phyloP scores from a whole-genome alignment of 2,113 vertebrate species.

The Hiodon tergisus region DNA sequence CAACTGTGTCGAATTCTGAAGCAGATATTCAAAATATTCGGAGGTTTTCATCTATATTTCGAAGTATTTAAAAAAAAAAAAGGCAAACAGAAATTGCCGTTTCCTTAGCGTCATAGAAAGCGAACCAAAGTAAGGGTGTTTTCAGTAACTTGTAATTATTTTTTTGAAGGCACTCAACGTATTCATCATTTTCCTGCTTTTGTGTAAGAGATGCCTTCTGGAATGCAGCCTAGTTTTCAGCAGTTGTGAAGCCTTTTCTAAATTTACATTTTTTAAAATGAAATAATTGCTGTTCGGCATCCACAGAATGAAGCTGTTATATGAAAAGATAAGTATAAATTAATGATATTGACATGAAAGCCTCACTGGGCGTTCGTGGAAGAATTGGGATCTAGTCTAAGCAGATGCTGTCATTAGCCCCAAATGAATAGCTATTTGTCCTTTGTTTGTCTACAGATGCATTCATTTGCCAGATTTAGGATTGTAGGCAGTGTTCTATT shows the following conservation, averaged over 20 bases:
- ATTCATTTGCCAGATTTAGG: slow-evolving; percentile 12
- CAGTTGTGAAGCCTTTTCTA: background rate
- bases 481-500: slow-evolving; percentile 12
- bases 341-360: slow-evolving; percentile 16
- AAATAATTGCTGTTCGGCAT: background rate
- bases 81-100: background rate
- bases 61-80: background rate
- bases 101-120: background rate
- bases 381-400: background rate
- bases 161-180: background rate
- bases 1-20: background rate
- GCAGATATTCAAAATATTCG: background rate
- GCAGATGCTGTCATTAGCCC: slow-evolving; percentile 17
- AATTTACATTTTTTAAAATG: slow-evolving; percentile 9
- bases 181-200: background rate
- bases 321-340: slow-evolving; percentile 14
- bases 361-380: slow-evolving; percentile 5
- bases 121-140: background rate
- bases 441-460: slow-evolving; percentile 18
- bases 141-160: slow-evolving; percentile 5
- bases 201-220: background rate
- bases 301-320: slow-evolving; percentile 3
- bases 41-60: background rate
- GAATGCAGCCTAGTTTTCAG: background rate
- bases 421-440: slow-evolving; percentile 25